Conservation (phyloP, 2,113 vertebrate species). For the Oncorhynchus tshawytscha region DNA sequence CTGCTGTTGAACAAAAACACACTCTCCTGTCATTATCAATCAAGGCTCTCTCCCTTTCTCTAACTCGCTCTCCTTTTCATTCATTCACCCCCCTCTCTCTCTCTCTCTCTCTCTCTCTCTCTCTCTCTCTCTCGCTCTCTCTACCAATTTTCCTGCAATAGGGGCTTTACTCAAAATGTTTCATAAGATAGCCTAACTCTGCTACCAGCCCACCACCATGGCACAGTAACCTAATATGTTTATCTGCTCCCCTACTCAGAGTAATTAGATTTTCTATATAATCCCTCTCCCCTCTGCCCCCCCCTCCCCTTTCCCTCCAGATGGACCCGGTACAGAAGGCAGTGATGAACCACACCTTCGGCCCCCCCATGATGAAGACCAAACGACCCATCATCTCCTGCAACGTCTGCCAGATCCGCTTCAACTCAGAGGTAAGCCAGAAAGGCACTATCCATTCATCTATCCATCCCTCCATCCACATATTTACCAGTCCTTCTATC, state of each 20-base stretch:
- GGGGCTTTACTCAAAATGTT: background rate
- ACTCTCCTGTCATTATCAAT: slow-evolving; percentile 51
- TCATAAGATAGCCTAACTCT: too few species aligned
- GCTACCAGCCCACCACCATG: background rate
- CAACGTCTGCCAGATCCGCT: slow-evolving; percentile 89
- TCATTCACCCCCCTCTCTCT: background rate
- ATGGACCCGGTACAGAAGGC: slow-evolving; percentile 88
- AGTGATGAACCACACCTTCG: slow-evolving; percentile 83
- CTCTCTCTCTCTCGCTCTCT: slow-evolving; percentile 40
- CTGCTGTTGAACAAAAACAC: slow-evolving; percentile 26
- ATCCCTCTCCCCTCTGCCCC: background rate
- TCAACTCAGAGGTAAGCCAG: slow-evolving; percentile 87
- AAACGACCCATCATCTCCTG: slow-evolving; percentile 86
- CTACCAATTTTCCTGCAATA: background rate
- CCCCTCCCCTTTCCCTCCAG: slow-evolving; percentile 60
- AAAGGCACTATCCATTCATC: slow-evolving; percentile 33
- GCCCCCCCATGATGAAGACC: slow-evolving; percentile 79
- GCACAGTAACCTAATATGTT: background rate
- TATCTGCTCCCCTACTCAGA: too few species aligned
- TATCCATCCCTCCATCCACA: background rate
- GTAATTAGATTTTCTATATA: too few species aligned
- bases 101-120: slow-evolving; percentile 11
- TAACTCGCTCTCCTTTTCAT: slow-evolving; percentile 20
- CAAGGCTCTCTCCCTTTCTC: slow-evolving; percentile 25
- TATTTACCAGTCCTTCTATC: background rate